Base-by-base conservation (phyloP, 2,113 vertebrate species). In the Salvelinus fontinalis region DNA sequence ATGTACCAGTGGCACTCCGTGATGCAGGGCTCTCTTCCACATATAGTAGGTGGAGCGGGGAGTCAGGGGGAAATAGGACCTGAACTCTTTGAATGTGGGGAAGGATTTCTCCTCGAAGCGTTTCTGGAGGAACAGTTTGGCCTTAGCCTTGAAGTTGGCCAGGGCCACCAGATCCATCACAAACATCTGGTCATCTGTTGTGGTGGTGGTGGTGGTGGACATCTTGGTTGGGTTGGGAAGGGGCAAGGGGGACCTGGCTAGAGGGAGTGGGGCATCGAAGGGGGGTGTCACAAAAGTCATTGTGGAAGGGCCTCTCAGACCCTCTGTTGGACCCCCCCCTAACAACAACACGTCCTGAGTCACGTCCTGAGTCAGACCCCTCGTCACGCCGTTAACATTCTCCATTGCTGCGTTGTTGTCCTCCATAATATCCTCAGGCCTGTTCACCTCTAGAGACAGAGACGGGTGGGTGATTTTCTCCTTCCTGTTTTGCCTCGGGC, bases 21-120 rank as follows among this genome's bases (percentile, higher is more conserved):
- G 96, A 0, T 96, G 95, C 84, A 99, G 83, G 0, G 97, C 97
- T 0, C 97, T 93, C 82, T 99, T 98, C 97, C 97, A 99, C 97
- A 99, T 99, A 92, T 99, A 99, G 85, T 98, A 99, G 0, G 97
- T 99, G 0, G 97, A 99, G 26, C 97, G 96, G 0, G 97, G 96
- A 0, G 97, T 99, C 73, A 96, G 93, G 0, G 97, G 97, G 69
- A 98, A 99, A 77, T 94, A 96, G 2, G 95, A 93, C 0, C 96
- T 92, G 86, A 99, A 99, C 84, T 99, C 97, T 81, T 97, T 97
- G 83, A 97, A 99, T 0, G 97, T 95, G 6, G 97, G 97, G 86
- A 99, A 99, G 74, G 95, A 93, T 82, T 97, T 96, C 12, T 97
- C 96, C 84, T 97, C 95, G 0, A 97, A 99, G 75, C 97, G 95